A percentile compares a stretch with the other conserved stretches of the same genome.
These are phyloP conservation scores for Xestia c-nigrum DNA, from an alignment of 2,888 invertebrate species.

Conservation along the genomic window DNA sequence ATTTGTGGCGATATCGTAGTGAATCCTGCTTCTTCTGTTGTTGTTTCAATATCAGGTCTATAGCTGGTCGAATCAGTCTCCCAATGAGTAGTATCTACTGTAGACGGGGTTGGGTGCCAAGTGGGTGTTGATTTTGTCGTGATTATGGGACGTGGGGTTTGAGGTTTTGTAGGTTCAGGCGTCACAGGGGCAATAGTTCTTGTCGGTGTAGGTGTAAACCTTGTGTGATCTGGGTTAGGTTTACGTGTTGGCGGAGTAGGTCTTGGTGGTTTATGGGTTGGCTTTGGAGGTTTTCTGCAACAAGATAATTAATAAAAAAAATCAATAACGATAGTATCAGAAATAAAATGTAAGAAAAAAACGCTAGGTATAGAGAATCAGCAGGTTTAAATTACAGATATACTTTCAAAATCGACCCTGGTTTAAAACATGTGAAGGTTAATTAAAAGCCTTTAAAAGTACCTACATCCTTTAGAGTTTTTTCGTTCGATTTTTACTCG, in stretches of 20 bases:
- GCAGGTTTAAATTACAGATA: not conserved
- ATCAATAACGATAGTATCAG: not conserved
- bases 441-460: constrained; percentile 1
- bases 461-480: not conserved
- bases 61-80: not conserved
- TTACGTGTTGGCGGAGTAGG: too few relatives aligned
- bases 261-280: not conserved
- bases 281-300: constrained; percentile 28
- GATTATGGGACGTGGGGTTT: not conserved
- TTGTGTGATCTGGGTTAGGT: not conserved
- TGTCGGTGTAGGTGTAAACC: not conserved
- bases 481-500: not conserved
- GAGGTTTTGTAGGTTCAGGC: not conserved
- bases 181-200: not conserved
- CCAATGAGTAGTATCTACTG: constrained; percentile 9
- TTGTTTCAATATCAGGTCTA: constrained; percentile 13
- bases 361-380: not conserved
- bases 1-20: constrained; percentile 42
- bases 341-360: not conserved
- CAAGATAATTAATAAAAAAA: not conserved
- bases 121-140: not conserved
- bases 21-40: constrained; percentile 21
- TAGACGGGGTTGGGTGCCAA: constrained; percentile 8
- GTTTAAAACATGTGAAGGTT: not conserved
- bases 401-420: not conserved